Conservation (phyloP, 2,888 invertebrate species). For the Brenthis hecate region DNA sequence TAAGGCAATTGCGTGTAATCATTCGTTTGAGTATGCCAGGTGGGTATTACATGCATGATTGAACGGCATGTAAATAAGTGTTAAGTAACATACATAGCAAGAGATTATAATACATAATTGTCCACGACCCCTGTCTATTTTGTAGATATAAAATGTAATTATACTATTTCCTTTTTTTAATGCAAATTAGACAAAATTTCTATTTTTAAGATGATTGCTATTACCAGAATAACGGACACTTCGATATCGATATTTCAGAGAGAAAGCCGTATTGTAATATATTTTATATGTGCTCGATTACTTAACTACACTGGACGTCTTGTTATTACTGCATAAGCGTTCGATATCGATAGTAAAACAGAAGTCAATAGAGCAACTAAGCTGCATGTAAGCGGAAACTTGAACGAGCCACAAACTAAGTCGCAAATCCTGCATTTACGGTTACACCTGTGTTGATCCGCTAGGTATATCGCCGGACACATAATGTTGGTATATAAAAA, state of each 20-base stretch:
- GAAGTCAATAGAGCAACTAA: constrained; percentile 28
- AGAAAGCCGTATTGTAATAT: constrained; percentile 34
- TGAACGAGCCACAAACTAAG: constrained; percentile 23
- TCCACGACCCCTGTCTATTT: background rate
- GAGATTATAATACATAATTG: background rate
- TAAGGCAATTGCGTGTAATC: background rate
- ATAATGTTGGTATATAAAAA: constrained; percentile 38
- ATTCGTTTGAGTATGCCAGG: constrained; percentile 13
- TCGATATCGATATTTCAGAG: constrained; percentile 17
- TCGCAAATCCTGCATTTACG: constrained; percentile 29
- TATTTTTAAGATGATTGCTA: too few relatives aligned
- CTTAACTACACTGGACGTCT: constrained; percentile 29
- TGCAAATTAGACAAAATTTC: too few relatives aligned
- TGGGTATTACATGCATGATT: constrained; percentile 25
- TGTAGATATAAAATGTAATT: background rate
- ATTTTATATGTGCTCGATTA: constrained; percentile 33
- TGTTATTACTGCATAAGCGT: constrained; percentile 29
- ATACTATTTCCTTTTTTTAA: background rate
- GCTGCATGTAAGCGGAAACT: constrained; percentile 31
- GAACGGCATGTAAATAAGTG: background rate
- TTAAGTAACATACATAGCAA: background rate
- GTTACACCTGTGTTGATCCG: constrained; percentile 44
- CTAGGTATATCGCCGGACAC: constrained; percentile 48
- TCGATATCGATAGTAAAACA: constrained; percentile 29
- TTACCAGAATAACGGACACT: background rate